Conservation (phyloP, 2,797 vertebrate genomes). For the Rhabdophis nuchalis region DNA sequence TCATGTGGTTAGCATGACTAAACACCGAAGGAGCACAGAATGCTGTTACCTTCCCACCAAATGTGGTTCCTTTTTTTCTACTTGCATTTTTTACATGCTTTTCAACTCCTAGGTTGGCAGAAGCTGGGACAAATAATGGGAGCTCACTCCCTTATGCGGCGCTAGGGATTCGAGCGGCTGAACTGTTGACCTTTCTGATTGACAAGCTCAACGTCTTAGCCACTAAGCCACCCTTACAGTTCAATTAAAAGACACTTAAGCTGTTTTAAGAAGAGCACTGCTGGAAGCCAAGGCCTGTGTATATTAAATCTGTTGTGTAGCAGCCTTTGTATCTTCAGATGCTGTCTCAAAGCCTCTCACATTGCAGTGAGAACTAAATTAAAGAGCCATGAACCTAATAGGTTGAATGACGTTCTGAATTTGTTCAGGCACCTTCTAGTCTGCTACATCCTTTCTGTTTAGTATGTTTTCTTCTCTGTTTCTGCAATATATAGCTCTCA, state of each 20-base stretch:
- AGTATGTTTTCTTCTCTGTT: background rate
- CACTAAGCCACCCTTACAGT: background rate
- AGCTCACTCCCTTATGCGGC: too few relatives aligned
- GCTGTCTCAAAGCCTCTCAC: background rate
- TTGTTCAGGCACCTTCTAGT: background rate
- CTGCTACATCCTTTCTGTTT: background rate
- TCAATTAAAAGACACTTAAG: background rate
- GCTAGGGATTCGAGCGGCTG: too few relatives aligned
- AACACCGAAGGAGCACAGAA: too few relatives aligned
- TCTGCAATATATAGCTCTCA: background rate
- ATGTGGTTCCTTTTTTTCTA: too few relatives aligned
- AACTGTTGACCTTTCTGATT: too few relatives aligned
- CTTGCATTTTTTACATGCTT: too few relatives aligned
- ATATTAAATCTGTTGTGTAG: background rate
- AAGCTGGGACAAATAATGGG: too few relatives aligned
- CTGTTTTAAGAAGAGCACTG: background rate
- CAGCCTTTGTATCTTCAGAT: background rate
- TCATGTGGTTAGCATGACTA: too few relatives aligned
- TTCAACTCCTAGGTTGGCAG: too few relatives aligned
- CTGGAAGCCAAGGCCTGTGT: background rate
- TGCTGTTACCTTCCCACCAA: too few relatives aligned
- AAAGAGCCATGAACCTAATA: constrained; percentile 1
- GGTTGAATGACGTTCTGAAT: background rate
- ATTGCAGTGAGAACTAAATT: constrained; percentile 11
- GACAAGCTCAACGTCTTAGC: too few relatives aligned